Evolutionary conservation across 2,113 vertebrate genomes (phyloP).

Genomic region (Anas platyrhynchos): DNA sequence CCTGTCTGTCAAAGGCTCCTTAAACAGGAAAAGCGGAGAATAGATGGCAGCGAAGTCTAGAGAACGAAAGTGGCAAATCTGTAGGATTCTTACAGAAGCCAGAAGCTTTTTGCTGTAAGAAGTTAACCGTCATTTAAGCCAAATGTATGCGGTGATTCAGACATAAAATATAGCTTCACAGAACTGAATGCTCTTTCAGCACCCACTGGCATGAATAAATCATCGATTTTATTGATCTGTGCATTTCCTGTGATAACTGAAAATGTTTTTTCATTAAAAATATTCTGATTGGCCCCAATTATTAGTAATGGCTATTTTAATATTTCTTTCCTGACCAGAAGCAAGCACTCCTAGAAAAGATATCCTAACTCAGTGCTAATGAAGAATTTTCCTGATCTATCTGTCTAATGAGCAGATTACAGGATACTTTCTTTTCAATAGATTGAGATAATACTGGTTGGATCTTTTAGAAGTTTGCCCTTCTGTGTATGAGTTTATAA

Average conservation of each 20-base stretch:
- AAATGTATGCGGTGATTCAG: slow-evolving; percentile 2
- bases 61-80: neutral
- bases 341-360: neutral
- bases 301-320: neutral
- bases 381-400: neutral
- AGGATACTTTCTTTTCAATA: neutral
- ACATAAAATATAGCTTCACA: neutral
- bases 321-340: neutral
- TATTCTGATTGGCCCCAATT: neutral
- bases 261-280: slow-evolving; percentile 26
- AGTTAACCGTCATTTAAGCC: neutral
- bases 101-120: slow-evolving; percentile 22
- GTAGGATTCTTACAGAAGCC: neutral
- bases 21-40: neutral
- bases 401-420: neutral
- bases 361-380: neutral
- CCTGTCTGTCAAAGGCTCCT: slow-evolving; percentile 14
- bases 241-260: neutral
- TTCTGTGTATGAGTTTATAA: neutral
- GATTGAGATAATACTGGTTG: neutral
- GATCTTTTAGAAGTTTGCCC: neutral
- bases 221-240: slow-evolving; percentile 7
- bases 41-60: neutral
- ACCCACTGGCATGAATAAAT: slow-evolving; percentile 13
- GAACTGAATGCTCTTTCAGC: slow-evolving; percentile 17